A percentile compares a stretch with the other conserved stretches of the same genome.
phyloP scores from a whole-genome alignment of 2,888 invertebrate species.

The Cheilosia scutellata region DNA sequence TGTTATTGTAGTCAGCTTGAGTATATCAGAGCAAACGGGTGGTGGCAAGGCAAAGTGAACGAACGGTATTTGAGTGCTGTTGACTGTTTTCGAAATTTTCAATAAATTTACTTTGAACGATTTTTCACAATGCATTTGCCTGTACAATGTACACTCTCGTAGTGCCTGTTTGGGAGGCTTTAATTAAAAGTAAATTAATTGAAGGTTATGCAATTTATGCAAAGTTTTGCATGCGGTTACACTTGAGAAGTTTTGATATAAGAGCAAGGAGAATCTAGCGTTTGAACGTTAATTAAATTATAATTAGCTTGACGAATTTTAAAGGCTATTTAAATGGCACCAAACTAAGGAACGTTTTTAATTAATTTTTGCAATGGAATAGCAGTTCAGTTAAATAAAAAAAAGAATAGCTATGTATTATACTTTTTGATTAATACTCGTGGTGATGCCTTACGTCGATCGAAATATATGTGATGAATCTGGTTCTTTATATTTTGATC shows the following conservation, averaged over 20 bases:
- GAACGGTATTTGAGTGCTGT: constrained; percentile 48
- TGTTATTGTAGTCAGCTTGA: constrained; percentile 32
- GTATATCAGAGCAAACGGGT: constrained; percentile 22
- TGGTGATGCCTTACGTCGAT: no score
- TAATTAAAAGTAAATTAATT: constrained; percentile 45
- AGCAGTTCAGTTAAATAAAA: no score
- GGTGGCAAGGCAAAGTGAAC: constrained; percentile 7
- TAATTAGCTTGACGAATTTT: background rate
- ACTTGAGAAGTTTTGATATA: background rate
- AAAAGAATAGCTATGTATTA: no score
- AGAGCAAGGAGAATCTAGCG: background rate
- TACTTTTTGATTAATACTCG: no score
- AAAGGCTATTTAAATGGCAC: no score
- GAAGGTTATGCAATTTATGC: background rate
- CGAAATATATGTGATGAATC: no score
- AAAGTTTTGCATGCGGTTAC: constrained; percentile 1
- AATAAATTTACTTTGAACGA: constrained; percentile 59
- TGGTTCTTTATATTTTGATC: no score
- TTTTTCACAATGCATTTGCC: constrained; percentile 55
- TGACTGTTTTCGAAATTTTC: constrained; percentile 69
- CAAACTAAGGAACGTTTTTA: no score
- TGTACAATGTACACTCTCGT: constrained; percentile 9
- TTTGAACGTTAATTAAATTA: background rate
- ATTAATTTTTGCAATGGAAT: no score
- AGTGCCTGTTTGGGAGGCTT: constrained; percentile 20